phyloP scores from a whole-genome alignment of 2,797 vertebrate species.

The Sphaeramia orbicularis region DNA sequence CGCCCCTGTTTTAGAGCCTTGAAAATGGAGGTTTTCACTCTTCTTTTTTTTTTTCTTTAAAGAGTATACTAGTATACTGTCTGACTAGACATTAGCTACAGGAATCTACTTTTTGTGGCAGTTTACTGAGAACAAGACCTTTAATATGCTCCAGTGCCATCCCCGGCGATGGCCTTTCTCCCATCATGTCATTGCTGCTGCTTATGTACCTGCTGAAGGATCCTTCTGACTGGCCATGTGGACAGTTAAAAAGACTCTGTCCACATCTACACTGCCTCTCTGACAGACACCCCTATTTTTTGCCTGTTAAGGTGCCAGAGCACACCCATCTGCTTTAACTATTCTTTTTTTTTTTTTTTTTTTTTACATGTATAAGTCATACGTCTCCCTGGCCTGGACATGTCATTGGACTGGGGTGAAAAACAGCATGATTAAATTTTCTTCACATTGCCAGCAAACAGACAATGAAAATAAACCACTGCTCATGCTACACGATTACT shows the following conservation, averaged over 20 bases:
- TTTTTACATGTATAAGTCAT: constrained; percentile 19
- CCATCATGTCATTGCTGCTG: constrained; percentile 64
- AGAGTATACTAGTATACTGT: background rate
- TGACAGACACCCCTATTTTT: constrained; percentile 63
- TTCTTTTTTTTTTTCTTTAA: constrained; percentile 30
- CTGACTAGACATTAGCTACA: constrained; percentile 5
- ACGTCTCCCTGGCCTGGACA: constrained; percentile 4
- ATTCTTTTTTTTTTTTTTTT: constrained; percentile 20
- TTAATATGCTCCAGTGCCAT: constrained; percentile 61
- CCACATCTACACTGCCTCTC: constrained; percentile 40
- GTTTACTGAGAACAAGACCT: constrained; percentile 67
- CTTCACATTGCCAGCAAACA: constrained; percentile 9
- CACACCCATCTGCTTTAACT: constrained; percentile 23
- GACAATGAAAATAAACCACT: constrained; percentile 40
- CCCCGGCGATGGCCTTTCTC: constrained; percentile 51
- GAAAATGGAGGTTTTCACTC: constrained; percentile 19
- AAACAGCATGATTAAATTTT: constrained; percentile 6
- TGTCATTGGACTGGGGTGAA: background rate
- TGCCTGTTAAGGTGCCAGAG: constrained; percentile 38
- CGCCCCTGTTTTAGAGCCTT: constrained; percentile 8
- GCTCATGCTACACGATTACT: constrained; percentile 26
- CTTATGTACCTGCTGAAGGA: constrained; percentile 57
- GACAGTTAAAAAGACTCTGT: constrained; percentile 64
- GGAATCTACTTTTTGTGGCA: constrained; percentile 35
- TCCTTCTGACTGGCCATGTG: constrained; percentile 73